Conservation (phyloP, 23 tunicate genomes). For the Halocynthia roretzi region DNA sequence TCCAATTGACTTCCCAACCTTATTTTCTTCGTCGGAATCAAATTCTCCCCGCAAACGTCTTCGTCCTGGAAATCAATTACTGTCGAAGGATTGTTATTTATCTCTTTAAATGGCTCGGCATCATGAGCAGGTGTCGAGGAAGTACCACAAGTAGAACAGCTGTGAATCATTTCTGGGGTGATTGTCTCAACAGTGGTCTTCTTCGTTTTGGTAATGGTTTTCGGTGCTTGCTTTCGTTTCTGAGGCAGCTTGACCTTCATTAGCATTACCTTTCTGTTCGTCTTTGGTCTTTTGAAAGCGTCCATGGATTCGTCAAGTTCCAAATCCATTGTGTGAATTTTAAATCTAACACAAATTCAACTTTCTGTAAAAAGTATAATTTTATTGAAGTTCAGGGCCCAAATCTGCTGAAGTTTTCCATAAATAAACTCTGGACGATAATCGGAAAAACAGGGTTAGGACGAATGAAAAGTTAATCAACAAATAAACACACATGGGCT, state of each 20-base stretch:
- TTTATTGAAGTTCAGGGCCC: background rate
- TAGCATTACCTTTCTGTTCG: background rate
- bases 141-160: too few species aligned
- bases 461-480: too few species aligned
- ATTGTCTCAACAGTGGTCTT: too few species aligned
- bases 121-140: background rate
- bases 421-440: too few species aligned
- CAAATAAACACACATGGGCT: too few species aligned
- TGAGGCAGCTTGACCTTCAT: background rate
- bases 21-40: too few species aligned
- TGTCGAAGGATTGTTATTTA: background rate
- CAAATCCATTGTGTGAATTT: background rate
- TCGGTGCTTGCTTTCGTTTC: background rate
- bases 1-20: background rate
- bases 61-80: background rate
- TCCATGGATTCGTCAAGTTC: conserved; percentile 11
- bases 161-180: too few species aligned
- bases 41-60: too few species aligned
- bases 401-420: background rate
- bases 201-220: too few species aligned
- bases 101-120: background rate
- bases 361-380: background rate
- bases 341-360: background rate
- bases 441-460: too few species aligned
- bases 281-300: background rate